phyloP scores from a whole-genome alignment of 2,797 vertebrate species.

The Ciconia nigra region DNA sequence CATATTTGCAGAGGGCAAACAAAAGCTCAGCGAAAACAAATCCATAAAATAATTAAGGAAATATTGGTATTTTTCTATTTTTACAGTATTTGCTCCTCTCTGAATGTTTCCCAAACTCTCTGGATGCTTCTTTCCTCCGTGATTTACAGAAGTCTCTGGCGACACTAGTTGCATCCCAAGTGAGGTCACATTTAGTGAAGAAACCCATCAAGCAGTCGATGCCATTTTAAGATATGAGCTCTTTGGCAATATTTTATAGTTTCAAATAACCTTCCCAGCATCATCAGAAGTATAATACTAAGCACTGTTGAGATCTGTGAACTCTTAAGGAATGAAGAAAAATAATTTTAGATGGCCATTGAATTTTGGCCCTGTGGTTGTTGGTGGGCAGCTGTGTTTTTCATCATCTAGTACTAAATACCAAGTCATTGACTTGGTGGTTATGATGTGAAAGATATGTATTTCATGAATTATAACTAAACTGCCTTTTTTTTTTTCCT shows the following conservation, averaged over 20 bases:
- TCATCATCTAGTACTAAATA: not conserved
- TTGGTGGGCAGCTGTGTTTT: not conserved
- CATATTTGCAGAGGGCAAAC: constrained; percentile 19
- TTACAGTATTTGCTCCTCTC: not conserved
- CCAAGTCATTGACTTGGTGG: not conserved
- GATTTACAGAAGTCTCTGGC: not conserved
- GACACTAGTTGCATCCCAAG: not conserved
- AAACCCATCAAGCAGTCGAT: not conserved
- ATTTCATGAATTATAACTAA: not conserved
- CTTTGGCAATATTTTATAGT: not conserved
- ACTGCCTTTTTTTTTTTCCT: rapidly evolving
- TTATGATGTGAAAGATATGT: not conserved
- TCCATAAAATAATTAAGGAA: constrained; percentile 12
- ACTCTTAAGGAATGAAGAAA: not conserved
- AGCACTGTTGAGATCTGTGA: not conserved
- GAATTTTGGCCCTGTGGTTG: not conserved
- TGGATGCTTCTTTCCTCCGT: not conserved
- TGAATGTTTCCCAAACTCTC: not conserved
- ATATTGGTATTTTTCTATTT: not conserved
- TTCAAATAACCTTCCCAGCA: not conserved
- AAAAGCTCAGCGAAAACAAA: not conserved
- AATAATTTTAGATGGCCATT: not conserved
- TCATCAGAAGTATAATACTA: not conserved
- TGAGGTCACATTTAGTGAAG: not conserved
- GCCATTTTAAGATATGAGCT: not conserved